Evolutionary conservation across 2,888 invertebrate genomes (phyloP).

Genomic region (Drosophila rellima): DNA sequence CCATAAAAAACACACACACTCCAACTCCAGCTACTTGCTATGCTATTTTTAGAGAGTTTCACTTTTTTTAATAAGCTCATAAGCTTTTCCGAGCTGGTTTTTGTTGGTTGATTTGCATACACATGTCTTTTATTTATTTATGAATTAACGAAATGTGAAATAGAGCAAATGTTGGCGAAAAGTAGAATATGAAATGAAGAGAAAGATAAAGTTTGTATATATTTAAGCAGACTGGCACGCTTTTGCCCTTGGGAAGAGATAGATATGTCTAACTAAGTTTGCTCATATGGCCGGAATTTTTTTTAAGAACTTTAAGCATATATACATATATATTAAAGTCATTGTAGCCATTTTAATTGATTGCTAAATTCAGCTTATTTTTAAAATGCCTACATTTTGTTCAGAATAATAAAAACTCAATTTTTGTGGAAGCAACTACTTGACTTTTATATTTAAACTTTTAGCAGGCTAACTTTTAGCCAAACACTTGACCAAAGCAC

Average conservation of each 20-base stretch:
- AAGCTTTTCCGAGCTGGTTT: constrained; percentile 44
- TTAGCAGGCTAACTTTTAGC: too few species aligned
- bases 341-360: too few species aligned
- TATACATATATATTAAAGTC: too few species aligned
- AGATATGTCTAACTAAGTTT: background rate
- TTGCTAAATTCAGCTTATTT: too few species aligned
- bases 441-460: too few species aligned
- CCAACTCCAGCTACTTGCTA: constrained; percentile 46
- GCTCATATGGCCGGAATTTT: background rate
- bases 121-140: constrained; percentile 16
- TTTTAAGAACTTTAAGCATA: background rate
- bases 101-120: constrained; percentile 25
- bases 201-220: background rate
- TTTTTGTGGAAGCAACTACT: too few species aligned
- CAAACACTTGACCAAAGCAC: too few species aligned
- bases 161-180: constrained; percentile 2
- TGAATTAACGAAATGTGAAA: constrained; percentile 41
- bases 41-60: constrained; percentile 53
- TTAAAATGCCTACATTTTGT: too few species aligned
- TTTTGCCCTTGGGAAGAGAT: background rate
- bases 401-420: too few species aligned
- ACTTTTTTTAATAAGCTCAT: constrained; percentile 71
- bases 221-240: background rate
- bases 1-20: constrained; percentile 17
- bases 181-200: background rate